Base-by-base conservation (phyloP, 2,888 invertebrate species). In the Drosophila niveifrons region DNA sequence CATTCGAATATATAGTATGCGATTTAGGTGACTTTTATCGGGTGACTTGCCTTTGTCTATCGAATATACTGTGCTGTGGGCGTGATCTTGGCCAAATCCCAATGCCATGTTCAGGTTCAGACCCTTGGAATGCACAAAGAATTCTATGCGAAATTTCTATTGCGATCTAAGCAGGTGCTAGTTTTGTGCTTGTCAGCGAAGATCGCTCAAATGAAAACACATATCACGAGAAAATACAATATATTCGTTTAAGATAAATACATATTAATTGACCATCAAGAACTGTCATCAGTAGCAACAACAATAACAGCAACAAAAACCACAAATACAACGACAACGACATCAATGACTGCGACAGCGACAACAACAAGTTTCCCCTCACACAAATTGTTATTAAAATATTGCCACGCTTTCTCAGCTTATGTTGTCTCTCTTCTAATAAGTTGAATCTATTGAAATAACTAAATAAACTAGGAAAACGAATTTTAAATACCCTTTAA, bases 381-480 rank as follows among this genome's bases (percentile, higher is more conserved):
- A 82, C 82, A 85, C 82, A 85, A 82, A 82, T 72, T 79, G 78
- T 81, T 88, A 80, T 82, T 82, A 74, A 77, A 75, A 90, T 77
- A 63, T 88, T 77, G 84, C 80, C 90, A 85, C 90, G 80, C 86
- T 88, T 78, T 76, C 65, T 61, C 73, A 66, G 34, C 46, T 64
- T 39, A 72, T 72, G 18, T 41, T 72, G 52, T 72, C 48, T 63
- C 66, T 61, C 46, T 68, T 53, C 63, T 56, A 52, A 65, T 72
- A 69, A 80, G 55, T 71, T 82, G 58, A 79, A 68, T 70, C 66
- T 71, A 56, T 69, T 17, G 11, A 28, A 41, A 17, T 50, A 52
- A 11, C 39, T 11, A 39, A 46, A 28, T 3, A 11, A 8, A 15
- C 9, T 2, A 11, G 0, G 1, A 17, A 9, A 2, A 1, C 61